Evolutionary conservation across 2,888 invertebrate species (phyloP).

Genomic region (Cremastinae sp.): DNA sequence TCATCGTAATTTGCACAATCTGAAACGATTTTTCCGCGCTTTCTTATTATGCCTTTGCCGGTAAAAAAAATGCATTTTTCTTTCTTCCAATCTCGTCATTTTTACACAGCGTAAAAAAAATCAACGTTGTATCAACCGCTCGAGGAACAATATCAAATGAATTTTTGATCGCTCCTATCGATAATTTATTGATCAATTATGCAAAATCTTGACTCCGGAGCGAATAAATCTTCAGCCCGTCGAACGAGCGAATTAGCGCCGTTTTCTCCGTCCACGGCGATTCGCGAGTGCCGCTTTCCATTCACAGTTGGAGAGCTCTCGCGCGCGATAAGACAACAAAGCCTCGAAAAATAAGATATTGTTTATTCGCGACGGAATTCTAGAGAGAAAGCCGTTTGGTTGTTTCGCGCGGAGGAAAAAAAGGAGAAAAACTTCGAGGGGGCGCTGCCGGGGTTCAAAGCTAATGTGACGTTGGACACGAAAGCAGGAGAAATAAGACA

Average conservation of each 20-base stretch:
- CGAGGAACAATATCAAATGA: too few species aligned
- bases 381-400: constrained; percentile 17
- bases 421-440: constrained; percentile 4
- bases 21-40: neutral
- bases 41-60: too few species aligned
- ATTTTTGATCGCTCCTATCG: too few species aligned
- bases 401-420: too few species aligned
- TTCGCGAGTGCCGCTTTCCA: constrained; percentile 24
- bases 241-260: neutral
- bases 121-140: too few species aligned
- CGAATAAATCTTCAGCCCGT: too few species aligned
- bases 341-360: constrained; percentile 30
- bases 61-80: too few species aligned
- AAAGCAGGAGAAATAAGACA: constrained; percentile 40
- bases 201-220: too few species aligned
- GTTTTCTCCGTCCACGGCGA: neutral
- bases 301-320: constrained; percentile 26
- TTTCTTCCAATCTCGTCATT: too few species aligned
- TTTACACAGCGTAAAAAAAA: too few species aligned
- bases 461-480: constrained; percentile 35
- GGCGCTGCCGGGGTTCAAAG: constrained; percentile 36
- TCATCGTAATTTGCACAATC: constrained; percentile 14
- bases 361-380: constrained; percentile 48
- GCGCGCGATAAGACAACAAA: constrained; percentile 3
- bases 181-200: too few species aligned